Evolutionary conservation across 2,113 vertebrate genomes (phyloP).

Genomic region (Spermophilus dauricus): DNA sequence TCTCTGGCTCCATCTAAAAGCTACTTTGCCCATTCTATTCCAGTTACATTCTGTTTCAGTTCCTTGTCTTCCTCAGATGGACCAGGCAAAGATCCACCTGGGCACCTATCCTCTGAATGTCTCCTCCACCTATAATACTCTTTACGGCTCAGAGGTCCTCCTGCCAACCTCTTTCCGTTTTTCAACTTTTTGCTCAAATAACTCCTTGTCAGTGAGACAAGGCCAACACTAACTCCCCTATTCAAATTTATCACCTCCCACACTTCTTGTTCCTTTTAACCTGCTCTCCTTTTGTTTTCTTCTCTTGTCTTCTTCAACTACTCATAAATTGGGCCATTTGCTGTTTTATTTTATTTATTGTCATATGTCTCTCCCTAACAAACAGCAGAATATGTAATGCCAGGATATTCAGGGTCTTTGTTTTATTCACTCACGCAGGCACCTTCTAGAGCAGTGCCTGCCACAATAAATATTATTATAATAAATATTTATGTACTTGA

Average conservation of each 20-base stretch:
- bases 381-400: not conserved
- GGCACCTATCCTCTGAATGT: not conserved
- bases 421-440: not conserved
- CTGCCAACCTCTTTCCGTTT: not conserved
- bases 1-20: not conserved
- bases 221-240: not conserved
- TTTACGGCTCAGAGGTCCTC: not conserved
- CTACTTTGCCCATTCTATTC: not conserved
- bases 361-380: not conserved
- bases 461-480: not conserved
- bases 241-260: not conserved
- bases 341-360: not conserved
- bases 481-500: not conserved
- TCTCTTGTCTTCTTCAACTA: not conserved
- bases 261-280: not conserved
- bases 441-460: not conserved
- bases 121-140: not conserved
- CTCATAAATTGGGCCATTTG: not conserved
- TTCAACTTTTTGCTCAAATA: not conserved
- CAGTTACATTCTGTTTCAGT: not conserved
- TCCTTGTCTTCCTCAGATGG: not conserved
- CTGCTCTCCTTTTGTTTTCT: not conserved
- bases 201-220: not conserved
- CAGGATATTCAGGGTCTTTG: not conserved
- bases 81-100: not conserved